Percentiles rank a stretch among this genome's conserved stretches.
Evolutionary conservation across 2,113 vertebrate genomes (phyloP).

Genomic region (Glareola pratincola): DNA sequence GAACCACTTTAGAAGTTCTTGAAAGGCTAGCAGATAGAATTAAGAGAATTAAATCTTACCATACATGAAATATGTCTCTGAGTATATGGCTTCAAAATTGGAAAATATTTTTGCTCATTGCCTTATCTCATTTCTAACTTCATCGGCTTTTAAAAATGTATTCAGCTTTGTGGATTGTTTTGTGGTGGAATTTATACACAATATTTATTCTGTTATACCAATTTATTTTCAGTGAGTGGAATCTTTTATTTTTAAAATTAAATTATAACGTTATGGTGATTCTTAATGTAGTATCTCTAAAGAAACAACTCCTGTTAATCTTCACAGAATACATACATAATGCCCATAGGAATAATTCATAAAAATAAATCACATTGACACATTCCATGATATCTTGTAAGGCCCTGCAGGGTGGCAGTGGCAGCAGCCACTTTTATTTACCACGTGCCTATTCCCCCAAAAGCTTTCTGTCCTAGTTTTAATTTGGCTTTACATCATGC

Average conservation of each 20-base stretch:
- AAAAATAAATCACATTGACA: constrained; percentile 66
- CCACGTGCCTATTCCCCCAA: not conserved
- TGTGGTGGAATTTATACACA: not conserved
- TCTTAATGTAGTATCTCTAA: not conserved
- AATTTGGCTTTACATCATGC: constrained; percentile 5
- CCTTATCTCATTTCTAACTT: not conserved
- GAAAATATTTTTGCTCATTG: not conserved
- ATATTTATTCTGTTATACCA: not conserved
- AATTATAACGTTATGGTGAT: not conserved
- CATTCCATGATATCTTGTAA: constrained; percentile 19
- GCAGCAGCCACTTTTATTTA: constrained; percentile 51
- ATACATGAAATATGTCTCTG: not conserved
- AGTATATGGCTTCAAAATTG: not conserved
- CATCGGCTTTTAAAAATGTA: not conserved
- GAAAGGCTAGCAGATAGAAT: not conserved
- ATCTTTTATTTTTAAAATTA: not conserved
- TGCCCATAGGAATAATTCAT: constrained; percentile 35
- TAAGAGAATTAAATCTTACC: not conserved
- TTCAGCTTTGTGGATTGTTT: not conserved
- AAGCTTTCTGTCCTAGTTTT: constrained; percentile 60
- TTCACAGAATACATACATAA: constrained; percentile 4
- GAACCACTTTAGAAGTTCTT: not conserved
- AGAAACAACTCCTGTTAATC: constrained; percentile 6
- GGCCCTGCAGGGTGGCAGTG: constrained; percentile 40
- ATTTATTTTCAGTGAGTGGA: not conserved